Base-by-base conservation (phyloP, 2,797 vertebrate genomes). In the Rhinichthys osculus region DNA sequence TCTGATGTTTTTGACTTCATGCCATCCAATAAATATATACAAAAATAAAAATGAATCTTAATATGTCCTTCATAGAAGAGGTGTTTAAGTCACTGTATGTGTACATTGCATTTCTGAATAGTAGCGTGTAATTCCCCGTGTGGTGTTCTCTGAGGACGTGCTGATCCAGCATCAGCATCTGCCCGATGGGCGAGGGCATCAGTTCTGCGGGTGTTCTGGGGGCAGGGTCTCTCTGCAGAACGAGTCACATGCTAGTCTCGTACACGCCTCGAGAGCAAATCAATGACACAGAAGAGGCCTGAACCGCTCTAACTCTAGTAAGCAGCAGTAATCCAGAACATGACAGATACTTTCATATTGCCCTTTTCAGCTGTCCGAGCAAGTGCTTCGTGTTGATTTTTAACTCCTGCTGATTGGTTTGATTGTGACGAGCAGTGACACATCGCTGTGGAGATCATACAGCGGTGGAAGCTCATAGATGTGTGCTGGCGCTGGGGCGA, bases 261-360 rank as follows among this genome's bases (percentile, higher is more conserved):
- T 64, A 62, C 42, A 35, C 33, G 8, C 81, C 54, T 85, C 77
- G 79, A 89, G 88, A 88, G 86, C 27, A 88, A 91, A 91, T 91
- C 90, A 59, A 87, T 91, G 85, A 62, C 78, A 79, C n/a, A 50
- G 33, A 67, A 74, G 67, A 17, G 78, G 62, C 69, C 87, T 62
- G 76, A 86, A 72, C 67, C 67, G 76, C 47, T 78, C 30, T 30
- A 83, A 66, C 74, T 85, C 73, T 76, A 78, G 85, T 74, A 81
- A 89, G 89, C 78, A 40, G 47, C 83, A 83, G 19, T 84, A 86
- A 88, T 87, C 66, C 82, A 79, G 81, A 78, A 90, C 78, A 89
- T 59, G 52, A 89, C 83, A 87, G 70, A 77, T 64, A 11, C 73
- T 89, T 89, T 87, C 76, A 74, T 85, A 79, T 72, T 78, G 84